Conservation (phyloP, 2,888 invertebrate genomes). For the Xestia rhomboidea region DNA sequence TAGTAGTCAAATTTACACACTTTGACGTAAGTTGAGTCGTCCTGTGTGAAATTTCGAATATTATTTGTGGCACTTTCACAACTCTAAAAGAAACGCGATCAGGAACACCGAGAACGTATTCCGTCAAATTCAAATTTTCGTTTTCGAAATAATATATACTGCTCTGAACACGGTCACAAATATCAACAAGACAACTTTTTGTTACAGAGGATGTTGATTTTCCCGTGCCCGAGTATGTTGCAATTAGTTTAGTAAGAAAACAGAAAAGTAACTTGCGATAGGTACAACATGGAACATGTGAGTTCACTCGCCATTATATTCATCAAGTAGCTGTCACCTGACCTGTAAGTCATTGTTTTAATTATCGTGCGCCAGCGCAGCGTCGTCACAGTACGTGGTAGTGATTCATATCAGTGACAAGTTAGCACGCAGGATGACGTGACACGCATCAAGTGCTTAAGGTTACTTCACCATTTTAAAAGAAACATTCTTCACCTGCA, state of each 20-base stretch:
- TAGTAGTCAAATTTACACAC: conserved; percentile 24
- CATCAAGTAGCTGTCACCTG: not conserved
- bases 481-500: not conserved
- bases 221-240: not conserved
- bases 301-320: not conserved
- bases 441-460: conserved; percentile 15
- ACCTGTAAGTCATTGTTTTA: conserved; percentile 23
- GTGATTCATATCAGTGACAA: conserved; percentile 37
- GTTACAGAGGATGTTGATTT: not conserved
- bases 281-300: not conserved
- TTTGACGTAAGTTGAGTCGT: not conserved
- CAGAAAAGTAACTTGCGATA: not conserved
- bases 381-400: conserved; percentile 24
- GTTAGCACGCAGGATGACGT: conserved; percentile 20
- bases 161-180: too few species aligned
- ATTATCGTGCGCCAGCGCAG: conserved; percentile 6
- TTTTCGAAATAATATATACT: not conserved
- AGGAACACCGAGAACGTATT: not conserved
- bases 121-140: too few species aligned
- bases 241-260: not conserved
- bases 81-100: not conserved
- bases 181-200: not conserved
- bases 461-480: conserved; percentile 16
- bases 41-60: conserved; percentile 4
- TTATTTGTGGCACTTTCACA: conserved; percentile 21